Evolutionary conservation across 2,888 invertebrate genomes (phyloP).

Genomic region (Orchesellides sinensis): DNA sequence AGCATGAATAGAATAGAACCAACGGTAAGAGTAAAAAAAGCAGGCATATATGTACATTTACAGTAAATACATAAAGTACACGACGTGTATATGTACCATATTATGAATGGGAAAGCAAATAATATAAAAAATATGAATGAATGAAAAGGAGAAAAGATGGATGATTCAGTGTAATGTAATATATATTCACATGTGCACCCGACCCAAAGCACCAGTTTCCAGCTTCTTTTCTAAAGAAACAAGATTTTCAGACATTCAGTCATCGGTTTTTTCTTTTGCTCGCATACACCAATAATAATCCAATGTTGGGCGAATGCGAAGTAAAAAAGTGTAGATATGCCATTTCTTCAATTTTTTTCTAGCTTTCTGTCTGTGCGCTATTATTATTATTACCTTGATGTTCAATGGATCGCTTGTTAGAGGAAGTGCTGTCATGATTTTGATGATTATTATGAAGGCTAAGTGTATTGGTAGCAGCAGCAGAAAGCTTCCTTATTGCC

Average conservation of each 20-base stretch:
- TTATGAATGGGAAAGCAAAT: neutral
- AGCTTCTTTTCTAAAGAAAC: neutral
- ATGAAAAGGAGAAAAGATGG: neutral
- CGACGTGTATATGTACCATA: neutral
- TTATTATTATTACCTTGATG: slow-evolving; percentile 56
- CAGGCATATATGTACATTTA: too few species aligned
- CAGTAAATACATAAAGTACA: too few species aligned
- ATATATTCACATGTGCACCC: neutral
- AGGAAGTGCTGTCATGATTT: slow-evolving; percentile 47
- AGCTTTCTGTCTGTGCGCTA: too few species aligned
- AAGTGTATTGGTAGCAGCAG: slow-evolving; percentile 75
- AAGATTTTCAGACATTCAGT: neutral
- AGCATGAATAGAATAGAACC: neutral
- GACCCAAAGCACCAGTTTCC: neutral
- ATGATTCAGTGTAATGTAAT: neutral
- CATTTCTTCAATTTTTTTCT: too few species aligned
- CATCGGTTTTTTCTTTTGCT: too few species aligned
- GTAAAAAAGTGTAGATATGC: too few species aligned
- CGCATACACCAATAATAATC: neutral
- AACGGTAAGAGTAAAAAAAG: too few species aligned
- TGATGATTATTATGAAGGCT: slow-evolving; percentile 77
- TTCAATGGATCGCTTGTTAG: slow-evolving; percentile 57
- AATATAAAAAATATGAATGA: neutral
- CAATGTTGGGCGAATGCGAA: neutral
- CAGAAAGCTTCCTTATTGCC: slow-evolving; percentile 54